Conservation (phyloP, 2,888 invertebrate species). For the Lordiphosa fenestrarum region DNA sequence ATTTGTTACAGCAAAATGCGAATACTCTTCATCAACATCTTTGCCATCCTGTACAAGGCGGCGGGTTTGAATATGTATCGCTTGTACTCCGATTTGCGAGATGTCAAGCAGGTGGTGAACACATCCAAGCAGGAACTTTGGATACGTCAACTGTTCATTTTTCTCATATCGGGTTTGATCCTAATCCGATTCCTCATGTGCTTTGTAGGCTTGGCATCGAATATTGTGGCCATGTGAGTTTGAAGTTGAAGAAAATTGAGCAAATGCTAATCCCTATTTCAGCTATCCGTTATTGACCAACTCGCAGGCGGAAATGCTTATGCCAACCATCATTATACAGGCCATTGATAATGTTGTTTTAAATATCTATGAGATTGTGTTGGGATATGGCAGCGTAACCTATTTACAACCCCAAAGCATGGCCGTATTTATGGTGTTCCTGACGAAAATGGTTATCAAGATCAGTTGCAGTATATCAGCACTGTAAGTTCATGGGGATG, state of each 20-base stretch:
- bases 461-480: constrained; percentile 49
- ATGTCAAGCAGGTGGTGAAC: constrained; percentile 48
- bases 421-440: constrained; percentile 61
- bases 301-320: constrained; percentile 67
- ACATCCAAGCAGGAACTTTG: constrained; percentile 44
- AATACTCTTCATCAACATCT: constrained; percentile 71
- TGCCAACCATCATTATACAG: constrained; percentile 74
- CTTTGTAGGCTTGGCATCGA: constrained; percentile 71
- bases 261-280: background rate
- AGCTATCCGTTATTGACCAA: constrained; percentile 77
- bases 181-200: constrained; percentile 67
- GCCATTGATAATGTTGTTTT: constrained; percentile 65
- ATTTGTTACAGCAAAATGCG: constrained; percentile 47
- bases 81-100: constrained; percentile 60
- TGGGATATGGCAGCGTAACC: constrained; percentile 63
- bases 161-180: constrained; percentile 64
- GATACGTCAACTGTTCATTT: constrained; percentile 55
- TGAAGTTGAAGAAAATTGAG: background rate
- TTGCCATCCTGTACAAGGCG: constrained; percentile 67
- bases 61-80: constrained; percentile 65
- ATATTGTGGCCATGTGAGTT: constrained; percentile 77
- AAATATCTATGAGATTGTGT: constrained; percentile 59
- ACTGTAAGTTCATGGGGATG: constrained; percentile 52
- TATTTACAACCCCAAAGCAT: constrained; percentile 56
- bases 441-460: constrained; percentile 59